Conservation (phyloP, 2,113 vertebrate species). For the Apeltes quadracus region DNA sequence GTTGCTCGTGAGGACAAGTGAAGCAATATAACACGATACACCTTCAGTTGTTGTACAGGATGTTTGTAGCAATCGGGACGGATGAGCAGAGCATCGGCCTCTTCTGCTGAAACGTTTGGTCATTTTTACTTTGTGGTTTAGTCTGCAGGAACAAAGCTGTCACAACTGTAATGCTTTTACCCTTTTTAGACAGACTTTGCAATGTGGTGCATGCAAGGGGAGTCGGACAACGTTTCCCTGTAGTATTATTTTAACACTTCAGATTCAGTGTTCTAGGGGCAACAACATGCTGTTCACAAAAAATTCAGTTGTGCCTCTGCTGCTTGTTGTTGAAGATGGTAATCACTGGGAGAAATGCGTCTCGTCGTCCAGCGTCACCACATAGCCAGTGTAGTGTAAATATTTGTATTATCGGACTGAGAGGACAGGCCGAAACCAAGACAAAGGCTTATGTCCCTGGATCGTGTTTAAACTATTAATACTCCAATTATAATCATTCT, state of each 20-base stretch:
- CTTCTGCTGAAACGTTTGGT: background rate
- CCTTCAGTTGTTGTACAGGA: background rate
- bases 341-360: background rate
- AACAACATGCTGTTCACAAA: background rate
- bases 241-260: background rate
- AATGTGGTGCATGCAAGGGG: background rate
- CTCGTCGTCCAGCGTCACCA: background rate
- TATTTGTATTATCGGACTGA: slow-evolving; percentile 4
- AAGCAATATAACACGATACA: background rate
- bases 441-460: background rate
- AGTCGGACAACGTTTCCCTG: background rate
- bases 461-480: background rate
- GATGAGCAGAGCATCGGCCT: background rate
- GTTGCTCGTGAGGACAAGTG: background rate
- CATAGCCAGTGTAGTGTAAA: background rate
- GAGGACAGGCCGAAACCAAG: background rate
- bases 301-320: background rate
- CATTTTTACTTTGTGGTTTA: background rate
- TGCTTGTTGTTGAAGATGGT: slow-evolving; percentile 1
- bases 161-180: background rate
- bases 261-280: background rate
- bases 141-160: background rate
- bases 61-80: slow-evolving; percentile 4
- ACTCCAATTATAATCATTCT: background rate
- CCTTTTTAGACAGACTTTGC: background rate